Evolutionary conservation across 2,888 invertebrate genomes (phyloP).

Genomic region (Lasioglossum leucozonium): DNA sequence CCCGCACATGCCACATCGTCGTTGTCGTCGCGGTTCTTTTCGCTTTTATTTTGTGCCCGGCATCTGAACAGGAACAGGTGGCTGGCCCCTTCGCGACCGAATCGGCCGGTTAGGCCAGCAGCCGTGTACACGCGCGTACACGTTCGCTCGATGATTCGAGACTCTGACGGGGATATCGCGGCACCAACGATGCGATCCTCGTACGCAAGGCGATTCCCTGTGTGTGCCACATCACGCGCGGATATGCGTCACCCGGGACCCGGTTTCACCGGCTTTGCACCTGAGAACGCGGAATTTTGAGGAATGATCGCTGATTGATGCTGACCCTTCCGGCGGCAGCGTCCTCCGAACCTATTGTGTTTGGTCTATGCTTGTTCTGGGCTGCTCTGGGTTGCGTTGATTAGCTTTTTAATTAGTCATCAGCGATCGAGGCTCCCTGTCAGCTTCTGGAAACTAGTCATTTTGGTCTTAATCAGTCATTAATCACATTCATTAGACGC

Average conservation of each 20-base stretch:
- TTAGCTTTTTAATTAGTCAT: background rate
- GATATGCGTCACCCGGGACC: slow-evolving; percentile 47
- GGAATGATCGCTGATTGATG: background rate
- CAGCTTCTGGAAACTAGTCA: background rate
- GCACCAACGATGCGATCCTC: background rate
- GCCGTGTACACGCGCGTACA: background rate
- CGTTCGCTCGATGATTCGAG: background rate
- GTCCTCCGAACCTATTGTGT: background rate
- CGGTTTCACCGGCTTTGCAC: slow-evolving; percentile 48
- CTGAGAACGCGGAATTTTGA: slow-evolving; percentile 17
- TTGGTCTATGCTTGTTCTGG: background rate
- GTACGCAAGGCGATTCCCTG: background rate
- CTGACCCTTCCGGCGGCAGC: background rate
- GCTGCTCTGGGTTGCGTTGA: background rate
- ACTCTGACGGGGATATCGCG: background rate
- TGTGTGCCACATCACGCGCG: background rate
- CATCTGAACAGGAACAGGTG: slow-evolving; percentile 74
- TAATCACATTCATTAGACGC: too few species aligned
- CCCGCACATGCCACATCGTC: slow-evolving; percentile 70
- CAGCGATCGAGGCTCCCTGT: background rate
- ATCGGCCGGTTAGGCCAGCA: slow-evolving; percentile 32
- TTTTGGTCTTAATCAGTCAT: too few species aligned
- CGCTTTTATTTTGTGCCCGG: slow-evolving; percentile 64
- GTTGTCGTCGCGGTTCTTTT: slow-evolving; percentile 66
- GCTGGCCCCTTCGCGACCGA: slow-evolving; percentile 50